Conservation (phyloP, 2,797 vertebrate genomes). For the Spinus olivaceus region DNA sequence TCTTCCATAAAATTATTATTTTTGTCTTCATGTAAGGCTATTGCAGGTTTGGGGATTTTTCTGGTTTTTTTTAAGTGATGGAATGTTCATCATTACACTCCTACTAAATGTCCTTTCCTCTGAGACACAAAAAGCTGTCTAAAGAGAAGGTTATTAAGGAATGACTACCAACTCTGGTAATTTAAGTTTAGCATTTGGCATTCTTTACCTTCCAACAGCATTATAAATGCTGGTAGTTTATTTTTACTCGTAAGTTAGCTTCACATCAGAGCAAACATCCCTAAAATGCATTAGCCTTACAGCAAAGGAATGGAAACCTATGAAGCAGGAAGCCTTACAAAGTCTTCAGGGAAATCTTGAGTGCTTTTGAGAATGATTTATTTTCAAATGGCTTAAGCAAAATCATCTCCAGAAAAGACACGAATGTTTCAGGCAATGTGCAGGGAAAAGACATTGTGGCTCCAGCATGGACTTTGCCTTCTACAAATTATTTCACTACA, state of each 20-base stretch:
- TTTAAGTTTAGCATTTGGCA: conserved; percentile 32
- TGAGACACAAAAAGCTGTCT: not conserved
- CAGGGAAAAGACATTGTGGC: conserved; percentile 8
- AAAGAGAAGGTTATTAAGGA: not conserved
- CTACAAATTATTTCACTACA: conserved; percentile 10
- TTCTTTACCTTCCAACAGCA: conserved; percentile 38
- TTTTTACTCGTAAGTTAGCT: conserved; percentile 64
- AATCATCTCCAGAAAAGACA: conserved; percentile 66
- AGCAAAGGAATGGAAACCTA: conserved; percentile 62
- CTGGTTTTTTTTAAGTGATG: not conserved
- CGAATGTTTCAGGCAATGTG: conserved; percentile 52
- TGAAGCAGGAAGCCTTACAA: conserved; percentile 68
- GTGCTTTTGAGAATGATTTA: conserved; percentile 74
- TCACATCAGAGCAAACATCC: conserved; percentile 70
- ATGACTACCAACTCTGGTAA: not conserved
- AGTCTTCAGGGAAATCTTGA: conserved; percentile 73
- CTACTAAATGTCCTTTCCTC: not conserved
- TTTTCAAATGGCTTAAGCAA: conserved; percentile 70
- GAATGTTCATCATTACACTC: not conserved
- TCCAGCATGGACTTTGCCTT: not conserved
- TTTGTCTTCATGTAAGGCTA: not conserved
- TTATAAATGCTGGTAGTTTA: conserved; percentile 56
- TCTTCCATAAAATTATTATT: not conserved
- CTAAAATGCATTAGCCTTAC: conserved; percentile 71
- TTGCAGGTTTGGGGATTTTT: not conserved